Evolutionary conservation across 2,888 invertebrate genomes (phyloP), one percentile per base, ranked within the genome.

Genomic region (Micropterix aruncella): DNA sequence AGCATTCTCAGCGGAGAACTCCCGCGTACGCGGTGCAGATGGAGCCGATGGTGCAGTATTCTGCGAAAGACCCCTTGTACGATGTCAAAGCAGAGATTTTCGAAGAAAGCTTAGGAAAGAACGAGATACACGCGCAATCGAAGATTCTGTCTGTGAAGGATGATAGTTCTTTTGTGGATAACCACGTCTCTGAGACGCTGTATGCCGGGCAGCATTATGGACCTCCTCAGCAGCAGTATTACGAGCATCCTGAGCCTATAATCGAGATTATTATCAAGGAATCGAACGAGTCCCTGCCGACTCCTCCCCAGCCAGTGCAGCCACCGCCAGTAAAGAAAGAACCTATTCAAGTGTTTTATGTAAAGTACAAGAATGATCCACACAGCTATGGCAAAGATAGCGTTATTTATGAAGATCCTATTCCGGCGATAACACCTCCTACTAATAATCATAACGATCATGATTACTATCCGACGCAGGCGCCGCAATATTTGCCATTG

Each of bases 221-320:
- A 38, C 60, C 59, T 16, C 63, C 63, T 41, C 65, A 51, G 55
- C 75, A 63, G 2, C 73, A 75, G 42, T 80, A 79, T 54, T 73
- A 81, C 50, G 82, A 83, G 58, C 83, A 86, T 43, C 89, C 89
- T 0, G 90, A 90, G 57, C 90, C 90, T 3, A 91, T 91, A 16
- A 91, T 91, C 53, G 91, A 91, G 65, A 91, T 91, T 51, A 91
- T 91, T 48, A 90, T 91, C 43, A 89, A 88, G 56, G 90, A 91
- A 60, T 88, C 89, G 0, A 91, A 91, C 57, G 85, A 88, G 55
- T 75, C 84, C 0, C 58, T 88, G 2, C 82, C 88, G 2, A 75
- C 83, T 2, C 73, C 75, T 3, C 74, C 77, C 1, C 65, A 65
- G 1, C 64, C 69, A 1, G 61, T 64, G 3, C 61, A 64, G 3